phyloP scores from a whole-genome alignment of 1,140 invertebrate genomes.

The Neoseiulus cucumeris region DNA sequence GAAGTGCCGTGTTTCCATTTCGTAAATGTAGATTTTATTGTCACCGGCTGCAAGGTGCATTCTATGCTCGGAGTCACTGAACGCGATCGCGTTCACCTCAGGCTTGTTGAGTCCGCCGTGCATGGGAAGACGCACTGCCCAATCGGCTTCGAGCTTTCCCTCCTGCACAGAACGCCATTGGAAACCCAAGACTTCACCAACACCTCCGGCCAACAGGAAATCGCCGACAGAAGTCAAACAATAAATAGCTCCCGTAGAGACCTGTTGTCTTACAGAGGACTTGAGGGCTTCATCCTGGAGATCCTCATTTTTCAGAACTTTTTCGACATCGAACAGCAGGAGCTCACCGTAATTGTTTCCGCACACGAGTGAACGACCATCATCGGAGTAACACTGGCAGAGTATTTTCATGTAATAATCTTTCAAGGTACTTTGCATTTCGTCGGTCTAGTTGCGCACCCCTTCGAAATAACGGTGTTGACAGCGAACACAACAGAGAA shows the following conservation, averaged over 20 bases:
- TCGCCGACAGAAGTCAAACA: conserved; percentile 3
- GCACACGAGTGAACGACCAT: neutral
- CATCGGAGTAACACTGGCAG: conserved; percentile 3
- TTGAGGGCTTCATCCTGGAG: neutral
- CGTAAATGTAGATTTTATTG: neutral
- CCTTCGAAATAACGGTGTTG: no score
- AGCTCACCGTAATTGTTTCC: conserved; percentile 5
- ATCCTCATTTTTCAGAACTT: neutral
- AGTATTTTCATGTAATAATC: conserved; percentile 6
- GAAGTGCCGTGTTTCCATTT: neutral
- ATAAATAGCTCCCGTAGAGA: neutral
- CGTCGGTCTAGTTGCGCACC: no score
- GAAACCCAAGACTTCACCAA: neutral
- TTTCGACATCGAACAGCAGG: neutral
- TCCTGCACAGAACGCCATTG: neutral
- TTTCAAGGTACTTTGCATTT: neutral
- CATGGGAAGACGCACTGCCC: neutral
- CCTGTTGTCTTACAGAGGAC: neutral
- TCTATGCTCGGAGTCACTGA: neutral
- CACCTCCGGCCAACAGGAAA: neutral
- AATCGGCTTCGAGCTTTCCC: neutral
- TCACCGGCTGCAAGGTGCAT: neutral
- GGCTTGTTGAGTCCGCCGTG: conserved; percentile 3
- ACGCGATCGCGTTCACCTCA: neutral
- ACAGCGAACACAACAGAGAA: no score